Base-by-base conservation (phyloP, 2,888 invertebrate genomes). In the Aphrophora alni region DNA sequence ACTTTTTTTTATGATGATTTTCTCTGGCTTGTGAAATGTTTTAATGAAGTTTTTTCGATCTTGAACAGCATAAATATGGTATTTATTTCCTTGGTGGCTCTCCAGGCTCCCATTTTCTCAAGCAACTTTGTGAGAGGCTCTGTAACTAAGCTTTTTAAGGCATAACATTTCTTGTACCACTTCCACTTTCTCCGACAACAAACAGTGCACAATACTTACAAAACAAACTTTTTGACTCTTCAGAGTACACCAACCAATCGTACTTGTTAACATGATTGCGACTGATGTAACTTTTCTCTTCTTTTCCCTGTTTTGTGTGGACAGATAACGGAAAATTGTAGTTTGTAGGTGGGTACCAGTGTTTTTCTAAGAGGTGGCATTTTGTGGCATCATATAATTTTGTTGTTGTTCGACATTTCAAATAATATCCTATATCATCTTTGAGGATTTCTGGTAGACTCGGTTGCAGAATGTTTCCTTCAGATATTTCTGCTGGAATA, bases 51-150 rank as follows among this genome's bases (percentile, higher is more conserved):
- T 28, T 79, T n/a, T n/a, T n/a, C n/a, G n/a, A n/a, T n/a, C n/a
- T n/a, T n/a, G n/a, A n/a, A n/a, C n/a, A n/a, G n/a, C 68, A 59
- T 82, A 80, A 68, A 77, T 82, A 33, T 85, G 84, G 51, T 84
- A 85, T 51, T 21, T 73, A 79, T 70, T 38, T 26, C 27, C 68
- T 28, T 79, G 51, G 71, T 84, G 83, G 25, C 27, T 68, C 28
- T n/a, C n/a, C n/a, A n/a, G n/a, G n/a, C n/a, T n/a, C n/a, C n/a
- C n/a, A n/a, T n/a, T n/a, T n/a, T n/a, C n/a, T n/a, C n/a, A n/a
- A n/a, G n/a, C n/a, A 2, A 84, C 69, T 82, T 80, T n/a, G 44
- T 81, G 33, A 85, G 68, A 12, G 84, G 84, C n/a, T 78, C 27
- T 38, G 27, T 82, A 33, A 85, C 84, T 27, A 84, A 81, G 75